Conservation (phyloP, 1,140 invertebrate genomes). For the Himalopsyche phryganea region DNA sequence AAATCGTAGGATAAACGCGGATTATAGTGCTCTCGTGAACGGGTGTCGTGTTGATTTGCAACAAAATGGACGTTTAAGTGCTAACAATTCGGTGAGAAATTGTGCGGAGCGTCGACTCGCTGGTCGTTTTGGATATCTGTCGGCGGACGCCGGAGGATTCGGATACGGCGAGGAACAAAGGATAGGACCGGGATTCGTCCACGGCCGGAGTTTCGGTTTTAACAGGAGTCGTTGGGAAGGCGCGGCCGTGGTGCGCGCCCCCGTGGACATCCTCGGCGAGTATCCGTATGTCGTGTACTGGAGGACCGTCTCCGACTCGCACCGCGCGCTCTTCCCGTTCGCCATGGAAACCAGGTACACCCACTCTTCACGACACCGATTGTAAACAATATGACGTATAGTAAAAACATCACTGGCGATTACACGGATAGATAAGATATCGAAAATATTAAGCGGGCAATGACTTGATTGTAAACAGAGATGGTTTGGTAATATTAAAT, state of each 20-base stretch:
- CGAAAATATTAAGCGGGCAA: too few species aligned
- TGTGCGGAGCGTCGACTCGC: conserved; percentile 18
- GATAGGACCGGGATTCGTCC: neutral
- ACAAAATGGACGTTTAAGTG: conserved; percentile 26
- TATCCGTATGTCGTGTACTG: conserved; percentile 30
- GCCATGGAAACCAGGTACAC: conserved; percentile 33
- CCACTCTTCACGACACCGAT: neutral
- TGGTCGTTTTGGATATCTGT: conserved; percentile 16
- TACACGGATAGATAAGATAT: too few species aligned
- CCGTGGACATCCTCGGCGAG: conserved; percentile 14
- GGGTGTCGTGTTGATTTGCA: conserved; percentile 22
- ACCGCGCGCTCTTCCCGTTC: conserved; percentile 26
- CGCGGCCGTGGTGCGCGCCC: conserved; percentile 17
- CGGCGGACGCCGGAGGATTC: conserved; percentile 12
- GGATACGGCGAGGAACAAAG: conserved; percentile 16
- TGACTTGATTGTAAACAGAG: too few species aligned
- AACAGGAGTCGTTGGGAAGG: conserved; percentile 9
- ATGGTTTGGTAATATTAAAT: too few species aligned
- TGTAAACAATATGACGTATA: too few species aligned
- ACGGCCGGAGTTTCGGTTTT: neutral
- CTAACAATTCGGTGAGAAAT: conserved; percentile 26
- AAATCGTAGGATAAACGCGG: conserved; percentile 18
- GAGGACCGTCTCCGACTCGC: conserved; percentile 13
- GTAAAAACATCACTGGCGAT: too few species aligned
- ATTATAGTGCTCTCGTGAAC: conserved; percentile 23